Base-by-base conservation (phyloP, 2,888 invertebrate species). In the Dichetophora obliterata region DNA sequence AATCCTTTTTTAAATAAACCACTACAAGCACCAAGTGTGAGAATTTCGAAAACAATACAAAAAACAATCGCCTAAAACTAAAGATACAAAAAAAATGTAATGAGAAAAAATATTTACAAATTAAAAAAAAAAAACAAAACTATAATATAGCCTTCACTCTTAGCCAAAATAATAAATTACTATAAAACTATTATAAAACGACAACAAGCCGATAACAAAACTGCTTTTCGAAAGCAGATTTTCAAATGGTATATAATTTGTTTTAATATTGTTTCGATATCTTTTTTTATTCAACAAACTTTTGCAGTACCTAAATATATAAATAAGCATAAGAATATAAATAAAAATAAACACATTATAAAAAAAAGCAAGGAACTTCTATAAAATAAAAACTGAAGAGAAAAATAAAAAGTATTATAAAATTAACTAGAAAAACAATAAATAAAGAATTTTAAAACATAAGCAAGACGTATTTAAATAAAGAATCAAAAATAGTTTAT, bases 101-200 rank as follows among this genome's bases (percentile, higher is more conserved):
- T 69, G 78, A 79, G 70, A 19, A 69, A 68, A 78, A 78, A 78
- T 78, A 79, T 78, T 78, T 79, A 79, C 78, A 79, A 78, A 52
- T 70, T 14, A 43, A 11, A 43, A 2, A 37, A 6, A 43, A 11
- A 0, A 3, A 43, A 11, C 11, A 3, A 43, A 43, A 11, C 37
- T 37, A 5, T 6, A 37, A 37, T 37, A 37, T 37, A 43, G 8
- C 5, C 4, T 6, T 6, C 4, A 37, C 5, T 37, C 8, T 37
- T 8, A 43, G 43, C 11, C 43, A 11, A 43, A 43, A 37, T 9
- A 9, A 37, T 5, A 43, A 14, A 11, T 43, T 14, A 43, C 14
- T 11, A 43, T 43, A 43, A 11, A 43, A 11, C 43, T 43, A 14
- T 43, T 11, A 43, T 11, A 11, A 43, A 11, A 43, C 3, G 3